Base-by-base conservation (phyloP, 2,888 invertebrate species). In the Brachyopa scutellaris region DNA sequence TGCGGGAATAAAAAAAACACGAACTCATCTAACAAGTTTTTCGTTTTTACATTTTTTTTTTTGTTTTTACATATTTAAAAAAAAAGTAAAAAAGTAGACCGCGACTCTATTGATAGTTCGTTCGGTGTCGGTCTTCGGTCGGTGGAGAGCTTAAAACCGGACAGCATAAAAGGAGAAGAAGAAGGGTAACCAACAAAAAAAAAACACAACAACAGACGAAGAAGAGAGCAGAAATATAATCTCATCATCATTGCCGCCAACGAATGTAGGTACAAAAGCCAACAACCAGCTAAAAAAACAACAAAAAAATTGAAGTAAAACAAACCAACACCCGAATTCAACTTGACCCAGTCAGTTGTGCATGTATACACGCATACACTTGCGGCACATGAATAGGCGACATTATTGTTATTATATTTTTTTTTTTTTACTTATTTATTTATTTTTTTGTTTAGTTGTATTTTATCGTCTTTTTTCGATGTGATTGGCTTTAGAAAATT, bases 281-380 rank as follows among this genome's bases (percentile, higher is more conserved):
- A 59, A 66, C 72, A 64, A 78, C 66, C 57, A 72, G 33, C 57
- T 49, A 55, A 17, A 36, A 59, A 57, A 55, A 57, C 38, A 51
- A 55, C 31, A 38, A 59, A 55, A 61, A 59, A 19, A n/a, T n/a
- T 55, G 1, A 61, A 73, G 21, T 53, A 42, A 53, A 79, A 73
- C 31, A 62, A 69, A 76, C 80, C 80, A 82, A 76, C 76, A 76
- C 80, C 76, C 80, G 80, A 76, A 82, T 82, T 82, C 80, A 82
- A 82, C 80, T 82, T 82, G 80, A 82, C 80, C 80, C 80, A 82
- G 76, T 82, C 76, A 64, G 40, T 55, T 69, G 23, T 42, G 19
- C 59, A 64, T 36, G 29, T 51, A 21, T 38, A 31, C 29, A 76
- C 17, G 55, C 13, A 67, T 29, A 40, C 47, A 31, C n/a, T n/a